Percentiles rank a stretch among this genome's conserved stretches.
Conservation (phyloP, 2,113 vertebrate species). For the Suricata suricatta region DNA sequence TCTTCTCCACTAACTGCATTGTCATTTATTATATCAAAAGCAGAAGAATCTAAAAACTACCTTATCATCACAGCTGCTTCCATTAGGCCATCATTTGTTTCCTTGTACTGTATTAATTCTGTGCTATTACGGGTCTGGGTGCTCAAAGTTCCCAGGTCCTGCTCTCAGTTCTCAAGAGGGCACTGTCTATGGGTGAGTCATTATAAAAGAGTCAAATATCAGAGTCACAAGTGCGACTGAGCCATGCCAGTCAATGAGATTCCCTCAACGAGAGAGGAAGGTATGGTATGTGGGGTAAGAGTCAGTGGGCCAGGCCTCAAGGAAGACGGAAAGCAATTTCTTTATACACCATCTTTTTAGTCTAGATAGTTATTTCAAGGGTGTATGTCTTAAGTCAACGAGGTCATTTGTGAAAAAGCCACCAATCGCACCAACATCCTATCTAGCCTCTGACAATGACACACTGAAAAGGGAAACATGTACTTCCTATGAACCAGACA, state of each 20-base stretch:
- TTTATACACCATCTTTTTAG: neutral
- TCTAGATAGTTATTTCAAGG: no score
- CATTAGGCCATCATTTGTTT: neutral
- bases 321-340: neutral
- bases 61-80: neutral
- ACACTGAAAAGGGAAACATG: accelerated
- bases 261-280: neutral
- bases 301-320: accelerated
- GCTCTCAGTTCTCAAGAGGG: neutral
- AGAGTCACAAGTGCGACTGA: neutral
- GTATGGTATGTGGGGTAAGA: neutral
- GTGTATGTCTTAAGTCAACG: neutral
- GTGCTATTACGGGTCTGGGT: no score
- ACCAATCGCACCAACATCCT: no score
- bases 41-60: neutral
- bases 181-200: no score
- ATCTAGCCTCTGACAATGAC: neutral
- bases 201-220: neutral
- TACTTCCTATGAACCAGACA: neutral
- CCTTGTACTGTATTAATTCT: neutral
- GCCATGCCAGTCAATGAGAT: neutral
- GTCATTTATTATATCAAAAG: neutral
- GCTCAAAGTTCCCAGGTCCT: neutral
- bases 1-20: neutral
- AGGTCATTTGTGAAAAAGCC: neutral